These are phyloP conservation scores for Strix aluco DNA, from an alignment of 2,113 vertebrate genomes.

Conservation along the genomic window DNA sequence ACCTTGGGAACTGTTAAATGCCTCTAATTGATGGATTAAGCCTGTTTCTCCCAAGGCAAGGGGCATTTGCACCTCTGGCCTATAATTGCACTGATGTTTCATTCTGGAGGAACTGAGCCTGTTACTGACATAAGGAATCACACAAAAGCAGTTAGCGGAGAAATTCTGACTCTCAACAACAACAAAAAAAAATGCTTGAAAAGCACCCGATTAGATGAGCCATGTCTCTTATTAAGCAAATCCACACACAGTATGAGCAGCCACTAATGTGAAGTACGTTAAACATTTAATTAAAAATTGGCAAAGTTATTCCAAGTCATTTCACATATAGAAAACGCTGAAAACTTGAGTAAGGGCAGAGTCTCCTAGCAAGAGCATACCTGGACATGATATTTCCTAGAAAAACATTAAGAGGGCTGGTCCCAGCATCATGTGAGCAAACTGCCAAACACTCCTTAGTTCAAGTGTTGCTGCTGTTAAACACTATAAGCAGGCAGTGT, in stretches of 20 bases:
- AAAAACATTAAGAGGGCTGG: background rate
- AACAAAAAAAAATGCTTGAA: background rate
- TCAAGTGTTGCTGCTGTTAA: background rate
- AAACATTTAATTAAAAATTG: background rate
- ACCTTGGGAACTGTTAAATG: slow-evolving; percentile 11
- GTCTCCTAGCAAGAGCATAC: background rate
- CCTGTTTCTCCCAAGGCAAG: slow-evolving; percentile 28
- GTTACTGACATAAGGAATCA: background rate
- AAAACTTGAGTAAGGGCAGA: background rate
- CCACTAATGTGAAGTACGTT: background rate
- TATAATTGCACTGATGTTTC: slow-evolving; percentile 11
- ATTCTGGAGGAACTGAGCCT: background rate
- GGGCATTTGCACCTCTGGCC: slow-evolving; percentile 10
- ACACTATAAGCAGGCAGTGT: background rate
- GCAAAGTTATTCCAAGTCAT: background rate
- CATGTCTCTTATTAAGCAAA: background rate
- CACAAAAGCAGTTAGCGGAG: slow-evolving; percentile 1
- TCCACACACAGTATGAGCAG: background rate
- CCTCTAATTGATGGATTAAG: slow-evolving; percentile 9
- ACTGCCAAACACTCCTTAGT: fast-evolving
- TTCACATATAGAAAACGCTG: background rate
- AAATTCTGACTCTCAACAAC: background rate
- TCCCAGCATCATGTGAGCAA: background rate
- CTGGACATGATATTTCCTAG: background rate
- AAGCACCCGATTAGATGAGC: background rate